phyloP scores from a whole-genome alignment of 2,113 vertebrate species.

The Chlorodrepanis virens region DNA sequence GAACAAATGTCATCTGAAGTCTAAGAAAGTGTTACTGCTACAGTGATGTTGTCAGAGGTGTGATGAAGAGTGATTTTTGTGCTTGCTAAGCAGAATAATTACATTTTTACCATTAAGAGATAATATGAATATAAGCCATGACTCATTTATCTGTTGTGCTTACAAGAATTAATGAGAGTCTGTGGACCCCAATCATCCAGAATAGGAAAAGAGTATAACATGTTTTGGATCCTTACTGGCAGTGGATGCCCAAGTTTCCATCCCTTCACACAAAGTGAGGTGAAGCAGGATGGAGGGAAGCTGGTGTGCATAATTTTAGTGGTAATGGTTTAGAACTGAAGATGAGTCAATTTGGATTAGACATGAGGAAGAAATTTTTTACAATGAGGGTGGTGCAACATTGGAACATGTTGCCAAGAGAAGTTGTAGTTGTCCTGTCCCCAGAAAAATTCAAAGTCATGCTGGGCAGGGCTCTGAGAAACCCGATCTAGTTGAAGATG shows the following conservation, averaged over 20 bases:
- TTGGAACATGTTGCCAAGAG: not conserved
- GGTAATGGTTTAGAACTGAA: not conserved
- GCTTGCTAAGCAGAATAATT: not conserved
- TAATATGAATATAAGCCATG: not conserved
- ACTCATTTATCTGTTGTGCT: not conserved
- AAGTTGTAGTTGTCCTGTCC: not conserved
- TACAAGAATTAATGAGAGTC: not conserved
- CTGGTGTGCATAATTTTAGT: not conserved
- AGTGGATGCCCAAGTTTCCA: not conserved
- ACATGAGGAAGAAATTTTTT: not conserved
- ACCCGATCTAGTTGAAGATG: rapidly evolving
- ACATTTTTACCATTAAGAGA: not conserved
- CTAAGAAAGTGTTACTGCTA: not conserved
- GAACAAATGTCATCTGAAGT: not conserved
- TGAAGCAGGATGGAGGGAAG: not conserved
- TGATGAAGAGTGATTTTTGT: not conserved
- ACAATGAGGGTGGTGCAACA: not conserved
- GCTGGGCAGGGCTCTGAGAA: not conserved
- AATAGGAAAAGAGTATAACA: not conserved
- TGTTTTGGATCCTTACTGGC: not conserved
- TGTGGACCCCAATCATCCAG: not conserved
- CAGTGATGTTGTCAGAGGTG: not conserved
- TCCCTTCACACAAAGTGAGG: not conserved
- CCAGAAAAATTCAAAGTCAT: not conserved
- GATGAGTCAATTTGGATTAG: not conserved